Evolutionary conservation across 2,797 vertebrate genomes (phyloP).

Genomic region (Morelia viridis): DNA sequence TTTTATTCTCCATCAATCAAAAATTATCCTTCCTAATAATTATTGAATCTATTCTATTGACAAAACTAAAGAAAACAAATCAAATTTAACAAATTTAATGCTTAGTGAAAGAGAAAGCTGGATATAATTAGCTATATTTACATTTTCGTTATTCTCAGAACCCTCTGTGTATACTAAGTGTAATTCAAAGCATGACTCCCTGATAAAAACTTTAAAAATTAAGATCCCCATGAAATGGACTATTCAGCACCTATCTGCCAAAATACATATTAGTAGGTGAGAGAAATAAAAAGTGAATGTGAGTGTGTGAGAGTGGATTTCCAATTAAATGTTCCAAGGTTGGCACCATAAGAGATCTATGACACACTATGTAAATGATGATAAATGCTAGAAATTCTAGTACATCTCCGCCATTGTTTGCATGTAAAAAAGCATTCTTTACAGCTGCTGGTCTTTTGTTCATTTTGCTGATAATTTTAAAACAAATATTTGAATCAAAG

Average conservation of each 20-base stretch:
- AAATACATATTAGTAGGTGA: constrained; percentile 57
- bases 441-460: constrained; percentile 57
- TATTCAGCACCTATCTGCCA: constrained; percentile 64
- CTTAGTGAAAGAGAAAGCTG: constrained; percentile 59
- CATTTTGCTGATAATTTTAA: constrained; percentile 51
- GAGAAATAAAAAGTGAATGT: neutral
- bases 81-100: constrained; percentile 69
- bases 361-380: constrained; percentile 62
- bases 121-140: constrained; percentile 19
- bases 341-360: constrained; percentile 58
- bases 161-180: constrained; percentile 46
- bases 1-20: constrained; percentile 25
- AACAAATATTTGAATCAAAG: constrained; percentile 43
- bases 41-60: constrained; percentile 50
- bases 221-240: constrained; percentile 47
- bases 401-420: constrained; percentile 57
- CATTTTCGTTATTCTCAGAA: constrained; percentile 13
- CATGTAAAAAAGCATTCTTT: constrained; percentile 54
- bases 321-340: constrained; percentile 65
- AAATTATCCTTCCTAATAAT: constrained; percentile 57
- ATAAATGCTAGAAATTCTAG: constrained; percentile 36
- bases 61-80: constrained; percentile 44
- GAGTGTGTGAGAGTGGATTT: constrained; percentile 42
- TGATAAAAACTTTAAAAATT: neutral
- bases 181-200: constrained; percentile 46